Base-by-base conservation (phyloP, 2,113 vertebrate genomes). In the Hyperopisus bebe region DNA sequence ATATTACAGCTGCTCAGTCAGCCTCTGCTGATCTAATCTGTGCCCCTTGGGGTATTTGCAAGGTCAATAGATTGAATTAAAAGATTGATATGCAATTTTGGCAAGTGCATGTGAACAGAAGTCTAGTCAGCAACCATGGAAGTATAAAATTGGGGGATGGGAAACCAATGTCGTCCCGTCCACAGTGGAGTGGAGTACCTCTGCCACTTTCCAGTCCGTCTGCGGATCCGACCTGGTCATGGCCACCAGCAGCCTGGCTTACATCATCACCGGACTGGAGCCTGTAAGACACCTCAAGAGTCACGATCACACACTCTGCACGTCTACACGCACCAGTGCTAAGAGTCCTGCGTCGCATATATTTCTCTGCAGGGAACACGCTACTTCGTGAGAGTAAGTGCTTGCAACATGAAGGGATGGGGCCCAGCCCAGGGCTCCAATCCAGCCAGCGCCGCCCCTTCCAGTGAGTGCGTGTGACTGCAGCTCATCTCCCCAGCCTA, bases 391-490 rank as follows among this genome's bases (percentile, higher is more conserved):
- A 94, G 95, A 91, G 95, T 93, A 83, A 94, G 93, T 31, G 94
- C 95, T 88, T 95, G 92, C 93, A 96, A 96, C 24, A 93, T 96
- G 90, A 95, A 94, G 91, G 96, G 96, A 92, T 96, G 95, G 95
- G 95, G 96, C 15, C 94, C 91, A 1, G 90, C 94, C 88, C 94
- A 94, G 92, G 90, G 83, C 91, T 95, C 95, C 5, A 90, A 92
- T 55, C 96, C 96, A 5, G 92, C 88, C 92, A 94, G 95, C 53
- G 94, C 94, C 91, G 92, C 93, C 91, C 95, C 95, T 90, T 96
- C 96, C 91, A 95, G 95, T 96, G 92, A 96, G 96, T 96, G 94
- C 3, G 13, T 86, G 42, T 85, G 91, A 93, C 91, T 92, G 62
- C 90, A 89, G 53, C 48, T 62, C 44, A 31, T 84, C 4, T 62